These are phyloP conservation scores for Neoitamus cyanurus DNA, from an alignment of 2,888 invertebrate species.

Conservation along the genomic window DNA sequence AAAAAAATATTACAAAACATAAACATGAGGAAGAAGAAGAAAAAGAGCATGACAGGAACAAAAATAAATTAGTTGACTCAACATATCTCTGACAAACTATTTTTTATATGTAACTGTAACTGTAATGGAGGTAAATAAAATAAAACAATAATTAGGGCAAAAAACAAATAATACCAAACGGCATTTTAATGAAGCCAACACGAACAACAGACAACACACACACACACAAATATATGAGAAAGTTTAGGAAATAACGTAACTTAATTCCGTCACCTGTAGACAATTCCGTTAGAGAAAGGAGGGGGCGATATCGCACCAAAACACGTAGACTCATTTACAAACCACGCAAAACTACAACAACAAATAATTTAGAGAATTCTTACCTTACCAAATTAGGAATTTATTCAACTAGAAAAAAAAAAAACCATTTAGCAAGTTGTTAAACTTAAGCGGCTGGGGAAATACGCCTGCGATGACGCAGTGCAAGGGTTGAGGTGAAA, in stretches of 20 bases:
- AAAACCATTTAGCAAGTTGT: too few species aligned
- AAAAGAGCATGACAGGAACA: not conserved
- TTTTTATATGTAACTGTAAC: slow-evolving; percentile 3
- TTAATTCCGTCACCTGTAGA: slow-evolving; percentile 3
- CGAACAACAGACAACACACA: not conserved
- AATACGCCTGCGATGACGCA: too few species aligned
- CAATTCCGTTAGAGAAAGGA: slow-evolving; percentile 9
- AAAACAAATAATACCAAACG: not conserved
- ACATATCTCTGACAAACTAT: slow-evolving; percentile 9
- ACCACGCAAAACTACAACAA: not conserved
- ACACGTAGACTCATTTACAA: not conserved
- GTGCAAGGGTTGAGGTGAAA: not conserved
- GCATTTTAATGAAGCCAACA: too few species aligned
- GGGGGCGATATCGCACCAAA: not conserved
- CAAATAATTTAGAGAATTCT: not conserved
- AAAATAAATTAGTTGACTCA: not conserved
- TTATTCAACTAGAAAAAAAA: not conserved
- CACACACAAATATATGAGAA: not conserved
- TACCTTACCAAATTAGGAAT: not conserved
- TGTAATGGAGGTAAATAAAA: not conserved
- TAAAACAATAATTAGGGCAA: too few species aligned
- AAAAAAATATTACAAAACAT: too few species aligned
- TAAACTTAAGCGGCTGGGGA: too few species aligned
- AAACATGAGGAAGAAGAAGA: too few species aligned
- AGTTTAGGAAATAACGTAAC: not conserved